Evolutionary conservation across 2,113 vertebrate genomes (phyloP), one percentile per base, ranked within the genome.

Genomic region (Octodon degus): DNA sequence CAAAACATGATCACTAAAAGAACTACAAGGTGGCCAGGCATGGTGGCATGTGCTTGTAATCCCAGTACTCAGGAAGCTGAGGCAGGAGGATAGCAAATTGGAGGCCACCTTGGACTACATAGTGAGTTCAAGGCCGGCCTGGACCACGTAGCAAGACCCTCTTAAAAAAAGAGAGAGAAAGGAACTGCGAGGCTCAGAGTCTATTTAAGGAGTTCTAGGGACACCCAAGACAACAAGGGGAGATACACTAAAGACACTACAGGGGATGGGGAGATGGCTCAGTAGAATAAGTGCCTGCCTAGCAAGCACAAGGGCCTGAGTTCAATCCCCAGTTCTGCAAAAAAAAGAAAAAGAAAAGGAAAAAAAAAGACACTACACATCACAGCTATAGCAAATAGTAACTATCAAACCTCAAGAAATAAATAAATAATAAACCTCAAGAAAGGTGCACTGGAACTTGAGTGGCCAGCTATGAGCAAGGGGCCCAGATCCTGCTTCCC

Each of bases 131-230:
- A 62, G 60, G 60, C 22, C 22, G 9, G 27, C 63, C 63, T 65
- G 63, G 63, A 68, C 32, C 17, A 68, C 32, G 30, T 3, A n/a
- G 30, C 14, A n/a, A n/a, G 62, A 63, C 25, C 62, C 62, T 63
- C 0, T 27, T 6, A 11, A 70, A 30, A 65, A 70, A 1, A n/a
- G 1, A n/a, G 19, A n/a, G 1, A n/a, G 19, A 20, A 55, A 19
- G 55, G 77, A 82, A 82, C 32, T 58, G 34, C 80, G 60, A 82
- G 80, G 11, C 34, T 82, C 50, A 81, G 65, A 65, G 9, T 9
- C 1, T 40, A 30, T 27, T 50, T 30, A 8, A 58, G 37, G 13
- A 43, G 50, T 58, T 93, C 47, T 27, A 47, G 50, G 13, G 37
- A 79, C 22, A 47, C 60, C n/a, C 19, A 27, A 53, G n/a, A 58